Percentiles rank a stretch among this genome's conserved stretches.
These are phyloP conservation scores for Clarias magur DNA, from an alignment of 2,113 vertebrate species.

Conservation along the genomic window DNA sequence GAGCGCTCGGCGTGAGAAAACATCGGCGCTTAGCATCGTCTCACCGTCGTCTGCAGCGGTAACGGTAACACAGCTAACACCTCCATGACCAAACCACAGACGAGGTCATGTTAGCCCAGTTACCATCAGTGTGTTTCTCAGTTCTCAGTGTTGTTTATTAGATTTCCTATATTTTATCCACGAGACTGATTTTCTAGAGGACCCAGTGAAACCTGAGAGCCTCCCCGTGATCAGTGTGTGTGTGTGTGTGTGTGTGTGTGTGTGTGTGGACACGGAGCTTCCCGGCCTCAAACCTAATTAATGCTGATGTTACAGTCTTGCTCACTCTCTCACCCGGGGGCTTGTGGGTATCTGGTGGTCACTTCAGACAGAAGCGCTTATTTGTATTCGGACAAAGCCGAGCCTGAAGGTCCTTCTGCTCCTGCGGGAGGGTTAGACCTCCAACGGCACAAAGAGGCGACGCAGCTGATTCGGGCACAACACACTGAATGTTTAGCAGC, in stretches of 20 bases:
- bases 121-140: not conserved
- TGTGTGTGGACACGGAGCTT: no score
- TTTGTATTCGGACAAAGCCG: conserved; percentile 22
- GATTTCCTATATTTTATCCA: not conserved
- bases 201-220: not conserved
- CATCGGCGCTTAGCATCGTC: not conserved
- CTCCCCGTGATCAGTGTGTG: not conserved
- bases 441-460: not conserved
- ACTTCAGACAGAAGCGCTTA: conserved; percentile 10
- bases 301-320: not conserved
- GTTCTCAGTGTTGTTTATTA: not conserved
- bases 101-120: no score
- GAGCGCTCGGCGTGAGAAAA: not conserved
- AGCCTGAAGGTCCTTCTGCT: conserved; percentile 14
- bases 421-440: conserved; percentile 24
- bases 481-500: conserved; percentile 5
- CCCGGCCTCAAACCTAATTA: not conserved
- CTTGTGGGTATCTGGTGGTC: conserved; percentile 17
- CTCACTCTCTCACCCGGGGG: not conserved
- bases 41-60: not conserved
- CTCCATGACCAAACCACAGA: no score
- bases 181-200: no score
- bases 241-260: not conserved
- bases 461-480: not conserved
- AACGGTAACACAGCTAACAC: not conserved